Evolutionary conservation across 2,113 vertebrate species (phyloP).

Genomic region (Platanista minor): DNA sequence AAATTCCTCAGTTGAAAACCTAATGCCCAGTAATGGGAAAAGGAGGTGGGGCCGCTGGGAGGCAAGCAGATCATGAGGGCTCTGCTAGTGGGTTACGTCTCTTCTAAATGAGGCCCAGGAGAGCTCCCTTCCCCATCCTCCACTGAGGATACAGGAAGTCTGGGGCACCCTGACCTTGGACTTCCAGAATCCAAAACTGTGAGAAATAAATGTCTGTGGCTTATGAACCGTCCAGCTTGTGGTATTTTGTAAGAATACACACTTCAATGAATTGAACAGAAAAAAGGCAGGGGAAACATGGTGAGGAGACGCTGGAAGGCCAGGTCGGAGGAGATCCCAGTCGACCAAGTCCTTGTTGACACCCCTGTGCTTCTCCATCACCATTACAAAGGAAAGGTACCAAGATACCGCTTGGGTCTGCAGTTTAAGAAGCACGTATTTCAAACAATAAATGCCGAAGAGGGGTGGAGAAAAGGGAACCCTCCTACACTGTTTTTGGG

Average conservation of each 20-base stretch:
- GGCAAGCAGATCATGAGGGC: not conserved
- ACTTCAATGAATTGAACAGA: not conserved
- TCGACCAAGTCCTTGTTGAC: not conserved
- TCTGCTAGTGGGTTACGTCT: not conserved
- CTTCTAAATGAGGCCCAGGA: not conserved
- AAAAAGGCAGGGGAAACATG: accelerated
- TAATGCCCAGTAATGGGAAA: accelerated
- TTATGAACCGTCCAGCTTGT: not conserved
- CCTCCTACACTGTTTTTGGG: not conserved
- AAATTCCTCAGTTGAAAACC: not conserved
- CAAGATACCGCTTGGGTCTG: too few species aligned
- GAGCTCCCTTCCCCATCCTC: not conserved
- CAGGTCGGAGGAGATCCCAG: not conserved
- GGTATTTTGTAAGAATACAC: not conserved
- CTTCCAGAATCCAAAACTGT: not conserved
- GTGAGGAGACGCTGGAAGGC: not conserved
- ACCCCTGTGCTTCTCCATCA: not conserved
- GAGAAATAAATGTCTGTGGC: not conserved
- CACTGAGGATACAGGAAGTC: not conserved
- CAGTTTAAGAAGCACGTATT: not conserved
- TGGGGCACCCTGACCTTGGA: not conserved
- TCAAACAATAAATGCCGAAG: not conserved
- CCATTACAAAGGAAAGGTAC: not conserved
- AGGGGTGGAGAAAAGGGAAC: not conserved
- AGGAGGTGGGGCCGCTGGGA: not conserved